A percentile compares a stretch with the other conserved stretches of the same genome.
phyloP scores from a whole-genome alignment of 2,888 invertebrate species.

The Steromphala cineraria region DNA sequence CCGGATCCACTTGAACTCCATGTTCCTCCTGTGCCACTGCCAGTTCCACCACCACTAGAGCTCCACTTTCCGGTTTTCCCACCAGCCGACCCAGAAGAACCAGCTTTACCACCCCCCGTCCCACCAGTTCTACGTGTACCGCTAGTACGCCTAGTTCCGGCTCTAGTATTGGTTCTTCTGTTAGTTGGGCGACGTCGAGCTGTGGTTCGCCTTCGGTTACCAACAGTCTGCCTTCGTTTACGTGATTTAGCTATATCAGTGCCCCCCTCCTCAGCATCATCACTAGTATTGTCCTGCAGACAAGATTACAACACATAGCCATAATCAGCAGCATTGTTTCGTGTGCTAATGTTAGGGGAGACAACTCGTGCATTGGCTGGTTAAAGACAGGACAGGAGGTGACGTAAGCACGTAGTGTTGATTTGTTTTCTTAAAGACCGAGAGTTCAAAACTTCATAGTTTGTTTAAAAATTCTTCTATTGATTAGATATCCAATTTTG shows the following conservation, averaged over 20 bases:
- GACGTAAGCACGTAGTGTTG: neutral
- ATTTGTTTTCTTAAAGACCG: neutral
- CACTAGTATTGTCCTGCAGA: neutral
- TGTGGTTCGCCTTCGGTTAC: neutral
- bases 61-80: neutral
- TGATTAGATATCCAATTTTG: too few species aligned
- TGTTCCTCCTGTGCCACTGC: neutral
- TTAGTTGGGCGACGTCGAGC: neutral
- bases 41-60: neutral
- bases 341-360: slow-evolving; percentile 9
- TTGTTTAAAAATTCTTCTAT: neutral
- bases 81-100: neutral
- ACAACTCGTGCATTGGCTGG: slow-evolving; percentile 6
- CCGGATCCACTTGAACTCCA: neutral
- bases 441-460: neutral
- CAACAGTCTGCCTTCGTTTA: neutral
- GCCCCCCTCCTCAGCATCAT: slow-evolving; percentile 9
- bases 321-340: neutral
- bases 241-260: slow-evolving; percentile 15
- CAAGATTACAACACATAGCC: slow-evolving; percentile 1
- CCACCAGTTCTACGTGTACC: neutral
- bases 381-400: slow-evolving; percentile 8
- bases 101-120: neutral
- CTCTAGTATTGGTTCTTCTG: neutral
- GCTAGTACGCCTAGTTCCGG: neutral